These are phyloP conservation scores for Polypedilum vanderplanki DNA, from an alignment of 1,140 invertebrate species.

Conservation along the genomic window DNA sequence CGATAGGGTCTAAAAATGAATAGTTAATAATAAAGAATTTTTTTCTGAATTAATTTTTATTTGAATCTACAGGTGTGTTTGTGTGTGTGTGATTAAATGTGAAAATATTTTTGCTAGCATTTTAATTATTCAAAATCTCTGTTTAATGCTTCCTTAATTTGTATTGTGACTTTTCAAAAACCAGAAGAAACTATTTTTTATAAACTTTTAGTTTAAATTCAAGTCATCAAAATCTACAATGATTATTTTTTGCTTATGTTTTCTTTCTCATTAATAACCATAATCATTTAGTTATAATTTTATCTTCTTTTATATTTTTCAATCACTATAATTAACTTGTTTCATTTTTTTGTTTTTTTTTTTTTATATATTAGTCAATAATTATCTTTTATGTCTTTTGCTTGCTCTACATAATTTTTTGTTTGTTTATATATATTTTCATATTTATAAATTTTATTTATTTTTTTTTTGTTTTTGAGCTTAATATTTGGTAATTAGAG, in stretches of 20 bases:
- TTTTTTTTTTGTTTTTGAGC: neutral
- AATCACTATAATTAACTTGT: constrained; percentile 19
- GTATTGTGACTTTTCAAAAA: no score
- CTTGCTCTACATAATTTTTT: constrained; percentile 12
- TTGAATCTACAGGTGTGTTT: no score
- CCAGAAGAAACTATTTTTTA: no score
- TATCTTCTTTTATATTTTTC: neutral
- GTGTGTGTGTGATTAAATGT: no score
- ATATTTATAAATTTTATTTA: constrained; percentile 12
- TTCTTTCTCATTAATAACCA: neutral
- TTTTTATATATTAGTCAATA: constrained; percentile 1
- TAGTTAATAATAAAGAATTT: no score
- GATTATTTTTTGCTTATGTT: neutral
- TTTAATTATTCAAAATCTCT: no score
- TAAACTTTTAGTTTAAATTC: no score
- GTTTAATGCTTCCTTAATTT: no score
- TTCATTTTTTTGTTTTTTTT: neutral
- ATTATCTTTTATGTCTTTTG: neutral
- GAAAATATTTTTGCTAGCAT: no score
- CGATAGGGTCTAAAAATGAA: no score
- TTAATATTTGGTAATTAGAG: neutral
- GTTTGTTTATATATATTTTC: neutral
- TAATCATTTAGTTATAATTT: neutral
- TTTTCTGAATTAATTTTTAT: no score
- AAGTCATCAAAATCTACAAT: neutral